Evolutionary conservation across 1,140 invertebrate genomes (phyloP).

Genomic region (Bicyclus anynana): DNA sequence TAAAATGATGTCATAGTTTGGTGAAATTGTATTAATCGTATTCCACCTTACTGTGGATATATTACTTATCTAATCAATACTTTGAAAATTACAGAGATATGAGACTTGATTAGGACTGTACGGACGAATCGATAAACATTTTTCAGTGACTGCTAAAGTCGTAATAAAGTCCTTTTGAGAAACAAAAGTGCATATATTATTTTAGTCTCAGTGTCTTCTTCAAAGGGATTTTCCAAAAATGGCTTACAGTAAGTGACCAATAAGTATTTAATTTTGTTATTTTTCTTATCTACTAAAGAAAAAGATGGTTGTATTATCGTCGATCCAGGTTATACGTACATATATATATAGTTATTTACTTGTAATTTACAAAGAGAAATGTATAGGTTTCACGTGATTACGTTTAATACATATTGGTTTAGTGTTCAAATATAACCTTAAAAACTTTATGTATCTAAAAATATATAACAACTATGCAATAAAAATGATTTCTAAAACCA

Average conservation of each 20-base stretch:
- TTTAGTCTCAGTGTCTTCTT: slow-evolving; percentile 3
- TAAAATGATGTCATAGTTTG: too few relatives aligned
- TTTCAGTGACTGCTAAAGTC: slow-evolving; percentile 10
- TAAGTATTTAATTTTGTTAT: background rate
- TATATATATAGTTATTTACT: too few relatives aligned
- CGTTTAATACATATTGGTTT: too few relatives aligned
- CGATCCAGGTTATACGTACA: background rate
- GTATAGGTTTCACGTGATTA: too few relatives aligned
- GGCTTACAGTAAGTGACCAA: slow-evolving; percentile 28
- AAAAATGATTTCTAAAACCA: too few relatives aligned
- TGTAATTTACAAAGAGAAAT: too few relatives aligned
- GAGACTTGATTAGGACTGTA: slow-evolving; percentile 13
- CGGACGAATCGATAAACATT: slow-evolving; percentile 11
- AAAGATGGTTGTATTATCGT: background rate
- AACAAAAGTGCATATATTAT: slow-evolving; percentile 3
- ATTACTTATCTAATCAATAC: slow-evolving; percentile 31
- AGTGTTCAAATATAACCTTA: too few relatives aligned
- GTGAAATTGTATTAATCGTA: too few relatives aligned
- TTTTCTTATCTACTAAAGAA: background rate
- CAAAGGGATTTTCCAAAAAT: slow-evolving; percentile 11
- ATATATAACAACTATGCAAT: too few relatives aligned
- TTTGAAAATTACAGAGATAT: slow-evolving; percentile 14
- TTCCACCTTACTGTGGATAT: background rate
- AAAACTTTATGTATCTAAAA: too few relatives aligned
- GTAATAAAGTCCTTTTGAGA: slow-evolving; percentile 2